Base-by-base conservation (phyloP, 2,113 vertebrate genomes). In the Scophthalmus maximus region DNA sequence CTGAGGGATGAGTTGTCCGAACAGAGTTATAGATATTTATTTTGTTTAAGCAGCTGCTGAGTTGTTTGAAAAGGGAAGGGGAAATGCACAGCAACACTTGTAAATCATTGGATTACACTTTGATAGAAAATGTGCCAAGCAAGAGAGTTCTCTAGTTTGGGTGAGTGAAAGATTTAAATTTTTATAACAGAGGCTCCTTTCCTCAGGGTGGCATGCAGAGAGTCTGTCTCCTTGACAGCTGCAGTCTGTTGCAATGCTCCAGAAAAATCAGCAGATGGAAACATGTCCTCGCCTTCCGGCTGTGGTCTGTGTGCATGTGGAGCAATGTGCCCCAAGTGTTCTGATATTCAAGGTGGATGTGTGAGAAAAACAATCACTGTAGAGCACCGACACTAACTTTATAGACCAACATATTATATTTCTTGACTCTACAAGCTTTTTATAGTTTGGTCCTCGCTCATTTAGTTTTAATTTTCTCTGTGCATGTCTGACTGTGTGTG, bases 201-300 rank as follows among this genome's bases (percentile, higher is more conserved):
- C 47, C 29, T 59, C 26, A 5, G 15, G 34, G 51, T 25, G 34
- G 38, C 2, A 42, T 40, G 32, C 22, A 30, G 47, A 22, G 27
- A 49, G 7, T n/a, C n/a, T n/a, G 6, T n/a, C 44, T 73, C 46
- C 38, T 22, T n/a, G 23, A 36, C 32, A 38, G 58, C 53, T 46
- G 36, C 40, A 18, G 50, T 32, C 25, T 8, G 18, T 42, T 84
- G 85, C 84, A 88, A 62, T 89, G 49, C 76, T 71, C 47, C 12
- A 42, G 71, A 62, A 29, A 40, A 42, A 79, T 76, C 88, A 91
- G 87, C 75, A 86, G 90, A 75, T 88, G 90, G 88, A 71, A 82
- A 76, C 55, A 40, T 74, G 61, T 49, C 57, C 78, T 66, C 75
- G 47, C 57, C 49, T 74, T 32, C 53, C 47, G 55, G 49, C 56